phyloP scores from a whole-genome alignment of 2,888 invertebrate genomes.

The Plagodis dolabraria region DNA sequence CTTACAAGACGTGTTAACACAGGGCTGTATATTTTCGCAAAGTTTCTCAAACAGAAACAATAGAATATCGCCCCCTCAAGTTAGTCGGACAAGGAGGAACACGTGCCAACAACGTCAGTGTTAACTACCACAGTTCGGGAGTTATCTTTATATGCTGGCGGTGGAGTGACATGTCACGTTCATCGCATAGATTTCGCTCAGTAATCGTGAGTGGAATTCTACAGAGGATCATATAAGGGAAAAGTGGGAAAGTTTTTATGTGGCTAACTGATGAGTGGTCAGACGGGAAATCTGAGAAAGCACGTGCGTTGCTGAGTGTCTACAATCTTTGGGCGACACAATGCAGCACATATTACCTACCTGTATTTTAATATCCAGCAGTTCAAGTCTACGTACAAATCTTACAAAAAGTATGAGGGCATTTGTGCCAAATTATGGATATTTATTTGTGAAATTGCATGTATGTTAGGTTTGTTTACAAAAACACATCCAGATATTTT shows the following conservation, averaged over 20 bases:
- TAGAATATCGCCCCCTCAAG: conserved; percentile 11
- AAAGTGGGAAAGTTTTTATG: conserved; percentile 14
- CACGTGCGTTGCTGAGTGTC: too few species aligned
- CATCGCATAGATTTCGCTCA: conserved; percentile 53
- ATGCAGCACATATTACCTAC: too few species aligned
- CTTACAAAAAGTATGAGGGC: too few species aligned
- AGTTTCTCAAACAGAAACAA: conserved; percentile 22
- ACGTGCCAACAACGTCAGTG: conserved; percentile 21
- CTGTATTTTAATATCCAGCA: too few species aligned
- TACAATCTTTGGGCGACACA: too few species aligned
- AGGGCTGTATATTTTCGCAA: conserved; percentile 8
- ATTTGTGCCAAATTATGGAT: too few species aligned
- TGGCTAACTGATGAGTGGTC: too few species aligned
- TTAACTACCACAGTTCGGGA: conserved; percentile 27
- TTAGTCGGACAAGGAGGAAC: conserved; percentile 21
- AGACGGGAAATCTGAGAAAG: too few species aligned
- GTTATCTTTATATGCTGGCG: conserved; percentile 36
- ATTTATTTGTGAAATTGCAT: too few species aligned
- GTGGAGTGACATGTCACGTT: conserved; percentile 43
- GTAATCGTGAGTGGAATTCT: conserved; percentile 52
- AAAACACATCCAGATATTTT: too few species aligned
- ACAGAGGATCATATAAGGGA: conserved; percentile 2
- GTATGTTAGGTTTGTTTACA: too few species aligned
- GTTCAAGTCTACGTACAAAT: too few species aligned
- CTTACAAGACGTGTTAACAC: conserved; percentile 1